Base-by-base conservation (phyloP, 2,888 invertebrate genomes). In the Sipha maydis region DNA sequence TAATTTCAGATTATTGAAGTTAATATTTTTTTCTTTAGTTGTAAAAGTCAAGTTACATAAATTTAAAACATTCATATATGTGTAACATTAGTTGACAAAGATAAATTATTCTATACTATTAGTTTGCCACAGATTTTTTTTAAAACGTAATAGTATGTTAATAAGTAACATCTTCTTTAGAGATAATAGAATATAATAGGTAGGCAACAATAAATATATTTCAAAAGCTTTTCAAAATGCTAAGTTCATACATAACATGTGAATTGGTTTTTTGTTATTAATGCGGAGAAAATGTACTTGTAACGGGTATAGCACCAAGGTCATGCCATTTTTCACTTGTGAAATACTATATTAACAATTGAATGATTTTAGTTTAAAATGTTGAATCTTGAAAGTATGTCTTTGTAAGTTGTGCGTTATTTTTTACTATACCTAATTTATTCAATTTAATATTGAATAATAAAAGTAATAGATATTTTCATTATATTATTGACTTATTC, bases 61-160 rank as follows among this genome's bases (percentile, higher is more conserved):
- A 38, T 73, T 14, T 25, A 61, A 41, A 28, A 31, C 76, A 76
- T 84, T 76, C 28, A 25, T 67, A 21, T 34, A 76, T 61, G 11
- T 76, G 14, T n/a, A 38, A 79, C 5, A 25, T 48, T 25, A 9
- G 17, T 31, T 67, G 4, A 48, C 8, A 84, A 76, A 41, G 28
- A 48, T 48, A 77, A 28, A 31, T 48, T 34, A 31, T 41, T 77
- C 28, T 41, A 25, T 17, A 19, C 31, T 67, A 77, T 61, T 41
- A 54, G 17, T 38, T 48, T 38, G 75, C 41, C 1, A 31, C 9
- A 17, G 11, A 48, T 41, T 61, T 85, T 76, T 71, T 34, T 78
- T n/a, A n/a, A n/a, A 69, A 78, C 41, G 67, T 77, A 54, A 78
- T 78, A 48, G 14, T 34, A 85, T 77, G 67, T 69, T 77, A 78